Conservation (phyloP, 35 echinoderm and acorn worm species). For the Lytechinus pictus region DNA sequence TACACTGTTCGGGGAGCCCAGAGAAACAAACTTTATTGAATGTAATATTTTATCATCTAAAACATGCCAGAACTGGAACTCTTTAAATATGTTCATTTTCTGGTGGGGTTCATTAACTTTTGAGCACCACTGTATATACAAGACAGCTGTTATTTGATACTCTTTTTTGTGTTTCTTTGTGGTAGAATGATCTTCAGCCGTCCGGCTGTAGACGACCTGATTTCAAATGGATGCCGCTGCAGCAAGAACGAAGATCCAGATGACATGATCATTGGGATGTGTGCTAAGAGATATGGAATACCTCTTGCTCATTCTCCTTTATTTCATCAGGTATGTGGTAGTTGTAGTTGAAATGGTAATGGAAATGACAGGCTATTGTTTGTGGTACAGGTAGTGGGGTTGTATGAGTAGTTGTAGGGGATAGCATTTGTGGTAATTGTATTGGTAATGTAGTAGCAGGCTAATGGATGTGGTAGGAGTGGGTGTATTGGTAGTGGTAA, state of each 20-base stretch:
- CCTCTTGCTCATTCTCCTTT: conserved; percentile 83
- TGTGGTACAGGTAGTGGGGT: no score
- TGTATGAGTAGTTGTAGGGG: no score
- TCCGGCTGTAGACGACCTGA: conserved; percentile 58
- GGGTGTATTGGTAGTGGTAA: neutral
- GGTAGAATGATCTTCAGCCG: conserved; percentile 91
- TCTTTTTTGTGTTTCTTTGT: neutral
- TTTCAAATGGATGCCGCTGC: conserved; percentile 75
- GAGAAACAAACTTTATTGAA: no score
- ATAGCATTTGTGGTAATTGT: no score
- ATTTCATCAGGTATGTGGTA: conserved; percentile 85
- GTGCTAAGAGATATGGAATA: conserved; percentile 68
- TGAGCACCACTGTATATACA: no score
- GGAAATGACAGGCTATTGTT: no score
- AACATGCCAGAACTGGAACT: no score
- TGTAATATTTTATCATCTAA: no score
- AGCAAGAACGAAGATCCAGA: conserved; percentile 86
- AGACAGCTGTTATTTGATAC: neutral
- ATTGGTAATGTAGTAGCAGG: neutral
- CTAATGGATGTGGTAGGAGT: neutral
- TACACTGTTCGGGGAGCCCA: no score
- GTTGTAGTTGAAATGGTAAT: no score
- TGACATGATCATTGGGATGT: conserved; percentile 99
- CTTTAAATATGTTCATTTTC: no score
- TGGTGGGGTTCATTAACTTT: no score